Percentiles rank a stretch among this genome's conserved stretches.
These are phyloP conservation scores for Microplitis mediator DNA, from an alignment of 1,140 invertebrate species.

Conservation along the genomic window DNA sequence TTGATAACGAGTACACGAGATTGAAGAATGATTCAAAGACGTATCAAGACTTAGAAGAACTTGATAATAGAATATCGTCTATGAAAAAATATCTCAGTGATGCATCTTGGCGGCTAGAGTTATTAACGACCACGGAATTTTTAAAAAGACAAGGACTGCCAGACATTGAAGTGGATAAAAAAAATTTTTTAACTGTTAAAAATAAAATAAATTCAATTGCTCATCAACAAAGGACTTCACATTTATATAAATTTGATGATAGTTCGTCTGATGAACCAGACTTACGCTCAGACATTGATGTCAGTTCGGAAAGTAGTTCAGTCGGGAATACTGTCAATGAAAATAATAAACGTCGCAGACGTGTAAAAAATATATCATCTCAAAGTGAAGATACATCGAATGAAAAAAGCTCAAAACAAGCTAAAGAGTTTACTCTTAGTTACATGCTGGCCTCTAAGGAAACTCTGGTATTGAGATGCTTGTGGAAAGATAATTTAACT, in stretches of 20 bases:
- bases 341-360: constrained; percentile 35
- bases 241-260: constrained; percentile 41
- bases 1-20: constrained; percentile 34
- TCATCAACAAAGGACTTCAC: constrained; percentile 28
- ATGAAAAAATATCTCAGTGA: constrained; percentile 39
- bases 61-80: constrained; percentile 33
- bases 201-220: constrained; percentile 30
- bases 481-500: constrained; percentile 49
- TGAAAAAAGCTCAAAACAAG: constrained; percentile 24
- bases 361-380: constrained; percentile 27
- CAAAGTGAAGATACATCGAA: constrained; percentile 4
- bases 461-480: constrained; percentile 47
- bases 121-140: constrained; percentile 45
- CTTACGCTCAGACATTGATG: constrained; percentile 40
- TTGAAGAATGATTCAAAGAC: constrained; percentile 21
- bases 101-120: constrained; percentile 48
- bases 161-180: not conserved
- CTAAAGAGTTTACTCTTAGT: constrained; percentile 44
- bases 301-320: constrained; percentile 43
- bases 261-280: constrained; percentile 41
- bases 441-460: constrained; percentile 50
- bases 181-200: not conserved
- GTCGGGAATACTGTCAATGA: constrained; percentile 17
- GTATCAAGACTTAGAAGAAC: constrained; percentile 29
- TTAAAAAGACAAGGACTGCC: constrained; percentile 28